A percentile compares a stretch with the other conserved stretches of the same genome.
phyloP scores from a whole-genome alignment of 1,140 invertebrate genomes.

The Camponotus pennsylvanicus region DNA sequence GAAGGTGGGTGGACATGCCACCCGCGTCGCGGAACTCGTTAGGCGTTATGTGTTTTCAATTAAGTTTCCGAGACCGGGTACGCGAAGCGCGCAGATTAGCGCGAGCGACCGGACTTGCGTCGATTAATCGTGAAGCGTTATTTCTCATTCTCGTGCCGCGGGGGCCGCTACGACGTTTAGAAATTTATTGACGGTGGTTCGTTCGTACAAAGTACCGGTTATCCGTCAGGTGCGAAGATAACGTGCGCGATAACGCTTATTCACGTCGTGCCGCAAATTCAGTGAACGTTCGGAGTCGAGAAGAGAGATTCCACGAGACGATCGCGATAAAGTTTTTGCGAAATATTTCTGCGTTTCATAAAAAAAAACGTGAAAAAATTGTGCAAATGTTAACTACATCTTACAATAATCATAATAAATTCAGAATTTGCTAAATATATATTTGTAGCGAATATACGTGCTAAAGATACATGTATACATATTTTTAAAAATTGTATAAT shows the following conservation, averaged over 20 bases:
- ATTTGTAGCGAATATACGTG: background rate
- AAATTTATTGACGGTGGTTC: constrained; percentile 61
- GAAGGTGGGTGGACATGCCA: constrained; percentile 77
- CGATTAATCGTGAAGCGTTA: constrained; percentile 74
- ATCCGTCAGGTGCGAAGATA: constrained; percentile 57
- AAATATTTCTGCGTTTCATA: constrained; percentile 16
- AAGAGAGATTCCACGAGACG: constrained; percentile 13
- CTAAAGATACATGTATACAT: background rate
- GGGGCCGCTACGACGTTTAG: constrained; percentile 27
- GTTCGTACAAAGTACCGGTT: constrained; percentile 51
- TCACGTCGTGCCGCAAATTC: constrained; percentile 40
- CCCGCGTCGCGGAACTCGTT: constrained; percentile 79
- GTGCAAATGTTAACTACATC: too few species aligned
- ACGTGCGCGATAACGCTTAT: constrained; percentile 44
- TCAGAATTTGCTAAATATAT: background rate
- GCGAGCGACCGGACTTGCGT: constrained; percentile 62
- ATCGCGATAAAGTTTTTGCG: constrained; percentile 31
- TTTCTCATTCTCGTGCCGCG: constrained; percentile 43
- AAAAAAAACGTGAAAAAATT: background rate
- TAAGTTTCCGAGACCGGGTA: constrained; percentile 74
- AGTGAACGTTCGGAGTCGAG: background rate
- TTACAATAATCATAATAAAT: background rate
- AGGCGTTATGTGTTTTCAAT: constrained; percentile 75
- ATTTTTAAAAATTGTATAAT: background rate
- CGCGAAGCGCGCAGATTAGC: constrained; percentile 64